These are phyloP conservation scores for Megalonaias nervosa DNA, from an alignment of 1,140 invertebrate species.

Conservation along the genomic window DNA sequence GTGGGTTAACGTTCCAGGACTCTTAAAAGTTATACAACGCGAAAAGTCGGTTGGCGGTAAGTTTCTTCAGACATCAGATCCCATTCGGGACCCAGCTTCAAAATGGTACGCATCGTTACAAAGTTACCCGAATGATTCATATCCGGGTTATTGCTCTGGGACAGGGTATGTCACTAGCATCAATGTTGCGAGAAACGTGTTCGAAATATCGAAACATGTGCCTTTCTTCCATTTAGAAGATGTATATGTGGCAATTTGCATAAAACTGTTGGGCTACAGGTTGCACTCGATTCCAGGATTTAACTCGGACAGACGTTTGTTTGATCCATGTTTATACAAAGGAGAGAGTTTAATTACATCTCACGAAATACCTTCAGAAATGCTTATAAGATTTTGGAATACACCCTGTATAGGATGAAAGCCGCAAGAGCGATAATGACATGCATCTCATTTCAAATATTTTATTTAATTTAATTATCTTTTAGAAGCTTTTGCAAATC, in stretches of 20 bases:
- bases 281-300: slow-evolving; percentile 39
- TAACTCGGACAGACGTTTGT: slow-evolving; percentile 29
- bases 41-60: slow-evolving; percentile 1
- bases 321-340: slow-evolving; percentile 40
- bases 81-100: slow-evolving; percentile 16
- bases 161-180: slow-evolving; percentile 68
- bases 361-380: no score
- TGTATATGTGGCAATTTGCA: slow-evolving; percentile 57
- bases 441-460: no score
- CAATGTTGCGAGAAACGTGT: slow-evolving; percentile 60
- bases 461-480: no score
- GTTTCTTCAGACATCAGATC: neutral
- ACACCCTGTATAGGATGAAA: no score
- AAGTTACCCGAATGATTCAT: slow-evolving; percentile 63
- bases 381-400: no score
- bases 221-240: slow-evolving; percentile 70
- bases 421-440: no score
- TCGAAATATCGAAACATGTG: slow-evolving; percentile 47
- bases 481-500: no score
- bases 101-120: slow-evolving; percentile 37
- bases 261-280: neutral
- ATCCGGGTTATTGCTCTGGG: slow-evolving; percentile 71
- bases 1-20: slow-evolving; percentile 67
- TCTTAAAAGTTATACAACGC: slow-evolving; percentile 27
- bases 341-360: no score